These are phyloP conservation scores for Prietella phreatophila DNA, from an alignment of 2,113 vertebrate genomes.

Conservation along the genomic window DNA sequence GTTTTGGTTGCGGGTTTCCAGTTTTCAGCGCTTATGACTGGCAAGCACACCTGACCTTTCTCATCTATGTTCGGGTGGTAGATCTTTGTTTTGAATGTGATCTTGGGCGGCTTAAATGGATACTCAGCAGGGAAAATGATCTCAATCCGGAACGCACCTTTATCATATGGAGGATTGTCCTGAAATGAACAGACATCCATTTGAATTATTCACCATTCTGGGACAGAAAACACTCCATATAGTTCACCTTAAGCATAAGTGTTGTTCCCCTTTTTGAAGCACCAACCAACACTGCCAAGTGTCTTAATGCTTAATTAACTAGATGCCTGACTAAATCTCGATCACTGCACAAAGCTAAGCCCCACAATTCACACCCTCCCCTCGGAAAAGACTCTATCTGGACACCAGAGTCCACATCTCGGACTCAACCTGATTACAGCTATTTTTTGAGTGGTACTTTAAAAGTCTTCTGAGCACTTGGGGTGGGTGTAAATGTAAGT, in stretches of 20 bases:
- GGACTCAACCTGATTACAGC: background rate
- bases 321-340: background rate
- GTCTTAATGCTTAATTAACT: background rate
- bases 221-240: background rate
- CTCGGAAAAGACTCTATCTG: background rate
- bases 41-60: slow-evolving; percentile 97
- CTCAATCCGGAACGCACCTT: slow-evolving; percentile 97
- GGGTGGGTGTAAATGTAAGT: background rate
- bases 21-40: slow-evolving; percentile 96
- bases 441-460: background rate
- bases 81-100: slow-evolving; percentile 99
- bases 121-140: slow-evolving; percentile 96
- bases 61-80: slow-evolving; percentile 99
- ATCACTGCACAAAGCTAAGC: background rate
- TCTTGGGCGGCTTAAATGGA: slow-evolving; percentile 97
- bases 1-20: slow-evolving; percentile 98
- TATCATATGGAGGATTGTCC: slow-evolving; percentile 95
- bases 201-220: background rate
- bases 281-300: background rate
- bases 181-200: slow-evolving; percentile 41
- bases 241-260: background rate
- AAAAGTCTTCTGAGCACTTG: background rate
- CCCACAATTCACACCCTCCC: background rate
- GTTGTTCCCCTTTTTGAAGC: background rate
- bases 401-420: background rate